Conservation (phyloP, 2,888 invertebrate genomes). For the Polymixis lichenea region DNA sequence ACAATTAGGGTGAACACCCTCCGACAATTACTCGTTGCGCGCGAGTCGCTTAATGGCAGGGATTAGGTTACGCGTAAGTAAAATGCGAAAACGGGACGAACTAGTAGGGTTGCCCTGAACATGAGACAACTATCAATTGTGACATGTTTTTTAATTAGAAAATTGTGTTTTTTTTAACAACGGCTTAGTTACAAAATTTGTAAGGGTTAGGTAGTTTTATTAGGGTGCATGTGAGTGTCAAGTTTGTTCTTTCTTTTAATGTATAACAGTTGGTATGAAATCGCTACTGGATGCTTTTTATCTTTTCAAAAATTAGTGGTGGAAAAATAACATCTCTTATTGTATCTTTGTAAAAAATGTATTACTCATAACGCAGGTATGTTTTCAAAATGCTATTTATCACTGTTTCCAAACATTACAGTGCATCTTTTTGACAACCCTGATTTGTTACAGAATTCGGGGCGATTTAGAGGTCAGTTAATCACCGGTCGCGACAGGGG, state of each 20-base stretch:
- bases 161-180: conserved; percentile 42
- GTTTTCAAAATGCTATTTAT: background rate
- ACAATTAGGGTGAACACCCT: conserved; percentile 87
- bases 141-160: conserved; percentile 60
- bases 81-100: conserved; percentile 77
- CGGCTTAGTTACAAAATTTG: background rate
- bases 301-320: background rate
- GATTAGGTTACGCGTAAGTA: conserved; percentile 86
- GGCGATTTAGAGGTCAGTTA: conserved; percentile 73
- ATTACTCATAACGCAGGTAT: background rate
- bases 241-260: background rate
- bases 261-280: background rate
- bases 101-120: conserved; percentile 72
- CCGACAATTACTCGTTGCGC: conserved; percentile 83
- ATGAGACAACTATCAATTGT: conserved; percentile 44
- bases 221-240: conserved; percentile 24
- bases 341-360: background rate
- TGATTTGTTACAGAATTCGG: conserved; percentile 68
- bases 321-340: background rate
- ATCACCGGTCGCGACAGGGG: conserved; percentile 77
- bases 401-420: background rate
- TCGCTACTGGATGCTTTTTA: background rate
- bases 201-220: conserved; percentile 38
- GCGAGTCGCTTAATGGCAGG: conserved; percentile 84
- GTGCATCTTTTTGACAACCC: conserved; percentile 45